Conservation (phyloP, 2,797 vertebrate species). For the Rhinichthys osculus region DNA sequence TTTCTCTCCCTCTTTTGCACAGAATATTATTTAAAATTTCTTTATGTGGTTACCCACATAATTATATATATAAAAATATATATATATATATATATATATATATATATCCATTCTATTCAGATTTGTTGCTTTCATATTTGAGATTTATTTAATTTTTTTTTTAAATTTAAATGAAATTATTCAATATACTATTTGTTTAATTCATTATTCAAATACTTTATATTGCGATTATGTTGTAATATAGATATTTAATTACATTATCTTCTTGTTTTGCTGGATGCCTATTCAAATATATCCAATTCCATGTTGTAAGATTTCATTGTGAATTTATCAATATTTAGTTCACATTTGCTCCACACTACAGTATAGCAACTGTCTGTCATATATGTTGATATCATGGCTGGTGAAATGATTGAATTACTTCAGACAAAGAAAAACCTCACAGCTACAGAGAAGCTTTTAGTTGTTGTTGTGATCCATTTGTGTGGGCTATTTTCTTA, state of each 20-base stretch:
- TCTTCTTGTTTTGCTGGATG: background rate
- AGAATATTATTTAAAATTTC: conserved; percentile 1
- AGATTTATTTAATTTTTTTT: background rate
- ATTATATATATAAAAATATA: background rate
- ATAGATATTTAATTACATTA: background rate
- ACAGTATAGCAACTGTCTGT: background rate
- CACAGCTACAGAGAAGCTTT: conserved; percentile 45
- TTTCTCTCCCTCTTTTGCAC: background rate
- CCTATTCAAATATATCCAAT: background rate
- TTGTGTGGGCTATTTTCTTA: conserved; percentile 48
- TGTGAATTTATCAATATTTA: background rate
- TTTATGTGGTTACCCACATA: background rate
- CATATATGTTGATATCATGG: background rate
- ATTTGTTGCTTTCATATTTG: background rate
- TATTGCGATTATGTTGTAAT: background rate
- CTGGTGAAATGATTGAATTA: conserved; percentile 10
- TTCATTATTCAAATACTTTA: background rate
- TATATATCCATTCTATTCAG: background rate
- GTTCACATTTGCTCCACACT: background rate
- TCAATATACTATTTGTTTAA: background rate
- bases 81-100: background rate
- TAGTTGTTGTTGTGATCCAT: conserved; percentile 21
- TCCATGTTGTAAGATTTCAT: background rate
- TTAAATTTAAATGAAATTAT: background rate
- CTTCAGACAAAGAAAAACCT: conserved; percentile 57